These are phyloP conservation scores for Punctoribates punctum DNA, from an alignment of 2,888 invertebrate genomes.

Conservation along the genomic window DNA sequence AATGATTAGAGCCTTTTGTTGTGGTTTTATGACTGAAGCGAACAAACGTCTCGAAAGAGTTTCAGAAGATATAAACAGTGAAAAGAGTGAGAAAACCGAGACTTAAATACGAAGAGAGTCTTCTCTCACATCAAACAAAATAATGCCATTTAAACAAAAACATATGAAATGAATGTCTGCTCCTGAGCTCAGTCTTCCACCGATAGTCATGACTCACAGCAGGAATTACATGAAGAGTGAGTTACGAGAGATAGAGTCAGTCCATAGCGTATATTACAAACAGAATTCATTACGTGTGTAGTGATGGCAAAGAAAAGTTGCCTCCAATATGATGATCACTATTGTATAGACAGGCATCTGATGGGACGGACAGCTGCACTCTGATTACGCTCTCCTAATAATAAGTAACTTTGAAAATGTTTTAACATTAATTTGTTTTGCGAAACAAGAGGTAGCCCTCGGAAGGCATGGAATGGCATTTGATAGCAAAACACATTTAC, in stretches of 20 bases:
- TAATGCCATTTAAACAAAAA: slow-evolving; percentile 32
- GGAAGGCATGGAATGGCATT: slow-evolving; percentile 32
- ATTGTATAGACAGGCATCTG: background rate
- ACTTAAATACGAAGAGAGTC: background rate
- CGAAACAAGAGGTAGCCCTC: slow-evolving; percentile 11
- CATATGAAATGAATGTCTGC: background rate
- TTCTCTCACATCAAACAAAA: slow-evolving; percentile 32
- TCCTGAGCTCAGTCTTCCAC: slow-evolving; percentile 24
- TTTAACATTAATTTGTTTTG: slow-evolving; percentile 17
- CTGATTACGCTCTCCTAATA: background rate
- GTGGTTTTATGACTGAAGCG: slow-evolving; percentile 14
- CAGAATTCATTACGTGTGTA: slow-evolving; percentile 8
- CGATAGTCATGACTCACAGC: slow-evolving; percentile 31
- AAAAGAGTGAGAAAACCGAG: background rate
- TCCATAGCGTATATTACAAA: background rate
- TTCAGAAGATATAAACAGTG: background rate
- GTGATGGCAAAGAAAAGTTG: background rate
- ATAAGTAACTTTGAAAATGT: slow-evolving; percentile 15
- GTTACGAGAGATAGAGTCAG: slow-evolving; percentile 1
- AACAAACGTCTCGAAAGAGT: background rate
- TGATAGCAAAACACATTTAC: slow-evolving; percentile 3
- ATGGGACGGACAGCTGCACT: slow-evolving; percentile 23
- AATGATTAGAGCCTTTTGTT: slow-evolving; percentile 18
- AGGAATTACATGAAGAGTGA: slow-evolving; percentile 23
- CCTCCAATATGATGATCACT: background rate